Evolutionary conservation across 2,888 invertebrate species (phyloP).

Genomic region (Platycheirus rosarum): DNA sequence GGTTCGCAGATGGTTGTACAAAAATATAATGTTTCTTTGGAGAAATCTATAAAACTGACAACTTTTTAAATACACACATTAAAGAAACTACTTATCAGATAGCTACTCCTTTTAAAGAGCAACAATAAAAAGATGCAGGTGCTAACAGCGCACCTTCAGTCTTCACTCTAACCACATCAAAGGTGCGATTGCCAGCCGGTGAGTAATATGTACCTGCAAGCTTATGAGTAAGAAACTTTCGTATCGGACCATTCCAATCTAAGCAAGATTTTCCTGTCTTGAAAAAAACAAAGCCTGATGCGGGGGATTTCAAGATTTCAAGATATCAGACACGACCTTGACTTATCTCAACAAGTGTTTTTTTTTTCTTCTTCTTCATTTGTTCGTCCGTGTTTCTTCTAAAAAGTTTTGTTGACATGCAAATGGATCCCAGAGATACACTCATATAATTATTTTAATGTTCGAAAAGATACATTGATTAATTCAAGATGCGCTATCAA

Average conservation of each 20-base stretch:
- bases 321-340: slow-evolving; percentile 52
- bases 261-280: slow-evolving; percentile 67
- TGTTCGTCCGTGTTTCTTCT: neutral
- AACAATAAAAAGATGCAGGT: slow-evolving; percentile 42
- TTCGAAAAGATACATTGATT: slow-evolving; percentile 14
- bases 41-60: slow-evolving; percentile 38
- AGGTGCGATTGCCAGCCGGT: neutral
- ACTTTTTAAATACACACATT: slow-evolving; percentile 6
- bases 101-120: slow-evolving; percentile 61
- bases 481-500: slow-evolving; percentile 31
- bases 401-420: slow-evolving; percentile 23
- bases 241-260: slow-evolving; percentile 48
- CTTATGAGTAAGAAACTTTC: slow-evolving; percentile 67
- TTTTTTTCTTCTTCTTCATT: neutral
- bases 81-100: neutral
- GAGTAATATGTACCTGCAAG: slow-evolving; percentile 49
- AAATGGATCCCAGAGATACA: slow-evolving; percentile 10
- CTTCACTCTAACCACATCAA: slow-evolving; percentile 20
- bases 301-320: slow-evolving; percentile 42
- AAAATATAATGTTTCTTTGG: neutral
- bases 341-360: slow-evolving; percentile 41
- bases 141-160: slow-evolving; percentile 21
- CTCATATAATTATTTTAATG: no score
- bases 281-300: slow-evolving; percentile 15
- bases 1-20: slow-evolving; percentile 10